Percentiles rank a stretch among this genome's conserved stretches.
Evolutionary conservation across 2,888 invertebrate species (phyloP).

Genomic region (Cataglyphis altisquamis): DNA sequence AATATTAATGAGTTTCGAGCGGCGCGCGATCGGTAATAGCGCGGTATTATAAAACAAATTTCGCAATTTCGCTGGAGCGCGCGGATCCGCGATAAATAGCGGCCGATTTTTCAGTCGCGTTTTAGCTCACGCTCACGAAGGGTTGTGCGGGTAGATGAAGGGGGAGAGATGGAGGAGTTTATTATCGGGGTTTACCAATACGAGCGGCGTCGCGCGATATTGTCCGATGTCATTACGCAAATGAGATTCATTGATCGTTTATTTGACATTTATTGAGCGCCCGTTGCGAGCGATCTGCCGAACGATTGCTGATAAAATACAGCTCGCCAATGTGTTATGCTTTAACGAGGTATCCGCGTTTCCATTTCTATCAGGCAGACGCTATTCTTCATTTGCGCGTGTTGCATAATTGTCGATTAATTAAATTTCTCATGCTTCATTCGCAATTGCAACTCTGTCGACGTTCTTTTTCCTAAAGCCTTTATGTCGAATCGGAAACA

Average conservation of each 20-base stretch:
- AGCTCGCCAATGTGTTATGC: constrained; percentile 60
- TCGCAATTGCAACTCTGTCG: constrained; percentile 21
- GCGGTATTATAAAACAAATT: constrained; percentile 53
- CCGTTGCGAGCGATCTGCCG: constrained; percentile 57
- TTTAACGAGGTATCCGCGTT: constrained; percentile 68
- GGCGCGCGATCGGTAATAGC: constrained; percentile 50
- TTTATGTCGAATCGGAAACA: constrained; percentile 7
- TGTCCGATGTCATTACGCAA: constrained; percentile 72
- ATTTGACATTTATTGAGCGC: constrained; percentile 71
- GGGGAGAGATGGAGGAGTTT: constrained; percentile 50
- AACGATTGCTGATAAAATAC: constrained; percentile 73
- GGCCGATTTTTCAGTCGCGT: constrained; percentile 46
- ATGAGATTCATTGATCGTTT: constrained; percentile 74
- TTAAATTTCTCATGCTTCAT: constrained; percentile 55
- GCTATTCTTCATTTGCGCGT: constrained; percentile 55
- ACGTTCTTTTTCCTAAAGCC: background rate
- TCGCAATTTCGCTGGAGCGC: constrained; percentile 42
- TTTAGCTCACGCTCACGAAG: constrained; percentile 15
- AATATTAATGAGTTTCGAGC: constrained; percentile 55
- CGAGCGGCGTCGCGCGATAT: constrained; percentile 59
- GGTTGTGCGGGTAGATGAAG: background rate
- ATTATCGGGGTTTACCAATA: constrained; percentile 64
- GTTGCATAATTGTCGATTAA: constrained; percentile 62
- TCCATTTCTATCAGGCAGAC: constrained; percentile 54
- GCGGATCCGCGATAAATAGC: constrained; percentile 50